These are phyloP conservation scores for Trissolcus basalis DNA, from an alignment of 1,140 invertebrate species.

Conservation along the genomic window DNA sequence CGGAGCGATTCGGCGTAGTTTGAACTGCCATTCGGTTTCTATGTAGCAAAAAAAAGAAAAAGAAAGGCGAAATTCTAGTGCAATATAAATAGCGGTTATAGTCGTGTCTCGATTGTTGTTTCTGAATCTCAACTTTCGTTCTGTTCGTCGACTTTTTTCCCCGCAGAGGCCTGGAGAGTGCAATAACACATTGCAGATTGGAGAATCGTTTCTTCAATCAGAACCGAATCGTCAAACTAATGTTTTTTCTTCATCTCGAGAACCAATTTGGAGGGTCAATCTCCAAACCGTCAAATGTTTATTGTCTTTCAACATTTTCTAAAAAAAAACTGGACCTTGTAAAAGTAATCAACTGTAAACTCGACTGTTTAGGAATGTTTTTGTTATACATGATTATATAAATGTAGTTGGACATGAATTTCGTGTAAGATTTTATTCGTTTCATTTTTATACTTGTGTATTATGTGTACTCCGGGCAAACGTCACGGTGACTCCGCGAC, in stretches of 20 bases:
- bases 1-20: slow-evolving; percentile 63
- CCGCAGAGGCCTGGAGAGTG: not conserved
- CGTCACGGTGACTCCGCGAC: not conserved
- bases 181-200: not conserved
- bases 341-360: slow-evolving; percentile 11
- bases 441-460: slow-evolving; percentile 44
- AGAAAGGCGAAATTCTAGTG: slow-evolving; percentile 67
- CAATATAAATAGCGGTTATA: slow-evolving; percentile 74
- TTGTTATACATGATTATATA: slow-evolving; percentile 44
- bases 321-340: no score
- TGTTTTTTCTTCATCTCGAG: no score
- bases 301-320: no score
- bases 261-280: no score
- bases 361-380: slow-evolving; percentile 23
- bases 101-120: slow-evolving; percentile 65
- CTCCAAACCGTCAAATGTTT: no score
- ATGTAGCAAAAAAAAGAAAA: slow-evolving; percentile 58
- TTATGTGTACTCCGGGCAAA: slow-evolving; percentile 17
- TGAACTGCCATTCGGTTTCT: slow-evolving; percentile 64
- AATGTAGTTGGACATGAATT: slow-evolving; percentile 30
- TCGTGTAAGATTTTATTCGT: slow-evolving; percentile 3
- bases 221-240: no score
- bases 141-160: not conserved
- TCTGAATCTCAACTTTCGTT: slow-evolving; percentile 27
- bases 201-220: not conserved